Evolutionary conservation across 2,888 invertebrate genomes (phyloP).

Genomic region (Ochropleura leucogaster): DNA sequence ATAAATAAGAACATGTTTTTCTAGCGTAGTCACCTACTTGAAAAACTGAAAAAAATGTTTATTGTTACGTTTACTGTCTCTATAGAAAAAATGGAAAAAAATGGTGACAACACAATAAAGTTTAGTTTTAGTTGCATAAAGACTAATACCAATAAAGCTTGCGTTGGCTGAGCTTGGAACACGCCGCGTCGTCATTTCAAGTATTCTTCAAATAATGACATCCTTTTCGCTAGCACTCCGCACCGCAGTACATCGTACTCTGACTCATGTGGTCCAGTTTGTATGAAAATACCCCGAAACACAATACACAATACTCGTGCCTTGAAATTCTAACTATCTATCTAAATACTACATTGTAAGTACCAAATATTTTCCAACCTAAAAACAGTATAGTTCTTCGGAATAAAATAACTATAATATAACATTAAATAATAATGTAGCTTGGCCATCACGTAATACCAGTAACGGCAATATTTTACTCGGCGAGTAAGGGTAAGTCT

Average conservation of each 20-base stretch:
- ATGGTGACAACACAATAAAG: background rate
- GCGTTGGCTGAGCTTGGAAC: background rate
- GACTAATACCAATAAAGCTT: conserved; percentile 14
- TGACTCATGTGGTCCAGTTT: background rate
- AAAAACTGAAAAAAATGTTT: conserved; percentile 1
- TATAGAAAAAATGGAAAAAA: background rate
- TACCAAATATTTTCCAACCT: conserved; percentile 14
- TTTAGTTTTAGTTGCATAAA: conserved; percentile 4
- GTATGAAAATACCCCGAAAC: background rate
- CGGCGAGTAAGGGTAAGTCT: conserved; percentile 38
- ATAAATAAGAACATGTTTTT: conserved; percentile 36
- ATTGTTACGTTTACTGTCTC: background rate
- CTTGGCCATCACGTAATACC: conserved; percentile 53
- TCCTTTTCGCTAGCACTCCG: conserved; percentile 29
- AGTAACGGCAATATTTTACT: conserved; percentile 54
- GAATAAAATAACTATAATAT: conserved; percentile 48
- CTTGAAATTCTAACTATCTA: background rate
- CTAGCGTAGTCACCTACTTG: conserved; percentile 8
- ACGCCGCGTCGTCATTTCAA: conserved; percentile 8
- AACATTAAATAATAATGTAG: conserved; percentile 54
- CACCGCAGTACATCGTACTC: background rate
- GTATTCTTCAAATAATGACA: conserved; percentile 38
- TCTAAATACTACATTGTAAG: background rate
- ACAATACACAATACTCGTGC: background rate
- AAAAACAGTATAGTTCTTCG: conserved; percentile 5